Conservation (phyloP, 2,797 vertebrate genomes). For the Centropyge bicolor region DNA sequence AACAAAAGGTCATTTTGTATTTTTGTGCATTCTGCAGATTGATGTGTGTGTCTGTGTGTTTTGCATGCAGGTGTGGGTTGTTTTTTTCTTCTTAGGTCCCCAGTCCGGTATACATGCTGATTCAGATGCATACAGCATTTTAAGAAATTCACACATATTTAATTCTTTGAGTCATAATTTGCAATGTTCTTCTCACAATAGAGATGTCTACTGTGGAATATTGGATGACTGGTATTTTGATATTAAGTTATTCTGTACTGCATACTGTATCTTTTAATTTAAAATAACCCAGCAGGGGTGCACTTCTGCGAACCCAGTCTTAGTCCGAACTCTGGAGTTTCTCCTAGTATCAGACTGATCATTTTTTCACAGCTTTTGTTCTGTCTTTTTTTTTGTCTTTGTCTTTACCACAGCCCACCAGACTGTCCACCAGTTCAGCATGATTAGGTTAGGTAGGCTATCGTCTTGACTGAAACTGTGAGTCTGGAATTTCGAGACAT, state of each 20-base stretch:
- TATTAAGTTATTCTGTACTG: neutral
- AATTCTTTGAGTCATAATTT: constrained; percentile 4
- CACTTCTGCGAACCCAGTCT: neutral
- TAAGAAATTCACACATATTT: neutral
- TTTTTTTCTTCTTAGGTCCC: neutral
- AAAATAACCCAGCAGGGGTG: neutral
- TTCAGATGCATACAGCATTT: neutral
- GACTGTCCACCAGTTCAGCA: neutral
- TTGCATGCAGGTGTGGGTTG: neutral
- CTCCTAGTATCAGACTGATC: neutral
- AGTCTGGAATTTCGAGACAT: neutral
- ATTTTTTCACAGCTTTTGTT: neutral
- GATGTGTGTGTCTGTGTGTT: neutral
- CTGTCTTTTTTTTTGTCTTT: neutral
- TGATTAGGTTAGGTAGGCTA: neutral
- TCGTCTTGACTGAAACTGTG: neutral
- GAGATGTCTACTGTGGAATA: neutral
- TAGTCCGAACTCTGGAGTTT: neutral
- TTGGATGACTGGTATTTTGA: neutral
- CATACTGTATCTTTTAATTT: neutral
- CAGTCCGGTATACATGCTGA: neutral
- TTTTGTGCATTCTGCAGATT: neutral
- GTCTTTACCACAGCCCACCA: neutral
- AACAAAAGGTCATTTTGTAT: neutral
- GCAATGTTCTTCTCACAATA: neutral